Conservation (phyloP, 2,888 invertebrate genomes). For the Teleogryllus oceanicus region DNA sequence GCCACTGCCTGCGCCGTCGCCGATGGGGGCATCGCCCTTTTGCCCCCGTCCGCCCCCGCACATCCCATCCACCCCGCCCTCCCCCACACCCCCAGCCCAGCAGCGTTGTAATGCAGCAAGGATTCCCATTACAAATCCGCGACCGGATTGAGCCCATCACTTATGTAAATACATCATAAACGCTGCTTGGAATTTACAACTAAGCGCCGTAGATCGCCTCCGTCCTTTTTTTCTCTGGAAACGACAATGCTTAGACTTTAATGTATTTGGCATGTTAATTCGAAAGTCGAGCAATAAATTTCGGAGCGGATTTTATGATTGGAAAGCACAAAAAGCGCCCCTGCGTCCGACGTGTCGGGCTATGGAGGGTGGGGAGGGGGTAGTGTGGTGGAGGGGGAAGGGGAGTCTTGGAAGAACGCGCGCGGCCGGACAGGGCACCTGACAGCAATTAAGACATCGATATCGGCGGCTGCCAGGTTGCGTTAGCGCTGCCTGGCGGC, state of each 20-base stretch:
- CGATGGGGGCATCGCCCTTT: no score
- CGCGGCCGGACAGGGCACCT: neutral
- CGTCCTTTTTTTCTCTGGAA: slow-evolving; percentile 6
- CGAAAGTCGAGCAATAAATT: slow-evolving; percentile 3
- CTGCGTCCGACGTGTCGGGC: neutral
- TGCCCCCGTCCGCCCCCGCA: neutral
- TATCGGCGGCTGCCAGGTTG: neutral
- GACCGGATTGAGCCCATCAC: slow-evolving; percentile 7
- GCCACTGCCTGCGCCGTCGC: no score
- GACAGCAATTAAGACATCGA: slow-evolving; percentile 10
- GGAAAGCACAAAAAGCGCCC: slow-evolving; percentile 8
- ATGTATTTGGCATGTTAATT: slow-evolving; percentile 18
- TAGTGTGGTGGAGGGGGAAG: neutral
- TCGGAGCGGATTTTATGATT: slow-evolving; percentile 9
- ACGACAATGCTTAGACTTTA: slow-evolving; percentile 6
- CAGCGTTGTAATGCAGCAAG: neutral
- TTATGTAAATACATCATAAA: slow-evolving; percentile 18
- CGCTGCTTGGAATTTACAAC: slow-evolving; percentile 1
- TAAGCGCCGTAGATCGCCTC: neutral
- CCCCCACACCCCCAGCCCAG: neutral
- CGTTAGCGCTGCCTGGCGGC: slow-evolving; percentile 4
- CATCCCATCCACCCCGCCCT: neutral
- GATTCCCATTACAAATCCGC: slow-evolving; percentile 3
- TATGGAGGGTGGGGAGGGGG: neutral
- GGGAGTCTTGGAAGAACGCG: no score